phyloP scores from a whole-genome alignment of 2,888 invertebrate species.

The Sylvicola fuscatus region DNA sequence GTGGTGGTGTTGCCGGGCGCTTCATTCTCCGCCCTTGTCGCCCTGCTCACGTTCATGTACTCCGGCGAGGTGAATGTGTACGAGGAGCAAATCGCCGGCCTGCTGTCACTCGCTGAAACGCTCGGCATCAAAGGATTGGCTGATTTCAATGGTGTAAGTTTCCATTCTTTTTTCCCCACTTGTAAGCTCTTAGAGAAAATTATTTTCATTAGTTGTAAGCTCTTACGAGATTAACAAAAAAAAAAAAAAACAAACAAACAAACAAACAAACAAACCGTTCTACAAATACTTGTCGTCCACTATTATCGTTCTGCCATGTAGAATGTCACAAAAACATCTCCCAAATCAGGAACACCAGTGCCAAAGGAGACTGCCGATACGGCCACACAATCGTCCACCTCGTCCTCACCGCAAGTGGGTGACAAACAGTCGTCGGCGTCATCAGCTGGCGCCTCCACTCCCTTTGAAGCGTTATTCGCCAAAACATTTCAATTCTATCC shows the following conservation, averaged over 20 bases:
- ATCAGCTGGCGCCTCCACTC: conserved; percentile 10
- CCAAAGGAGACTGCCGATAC: background rate
- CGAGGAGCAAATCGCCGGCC: conserved; percentile 52
- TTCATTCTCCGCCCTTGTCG: conserved; percentile 27
- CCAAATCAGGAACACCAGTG: conserved; percentile 1
- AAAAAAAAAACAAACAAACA: too few species aligned
- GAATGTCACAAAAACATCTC: conserved; percentile 3
- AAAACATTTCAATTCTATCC: conserved; percentile 25
- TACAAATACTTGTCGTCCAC: too few species aligned
- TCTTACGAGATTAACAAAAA: too few species aligned
- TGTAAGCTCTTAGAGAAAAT: background rate
- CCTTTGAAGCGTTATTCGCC: conserved; percentile 23
- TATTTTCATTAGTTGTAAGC: too few species aligned
- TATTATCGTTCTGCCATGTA: background rate
- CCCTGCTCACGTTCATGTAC: conserved; percentile 72
- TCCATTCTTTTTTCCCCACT: conserved; percentile 7
- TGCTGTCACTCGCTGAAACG: conserved; percentile 57
- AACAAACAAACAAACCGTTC: too few species aligned
- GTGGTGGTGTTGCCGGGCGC: conserved; percentile 25
- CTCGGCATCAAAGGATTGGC: conserved; percentile 67
- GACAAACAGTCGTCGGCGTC: conserved; percentile 9
- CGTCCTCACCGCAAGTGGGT: background rate
- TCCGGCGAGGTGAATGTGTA: conserved; percentile 73
- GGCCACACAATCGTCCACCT: background rate
- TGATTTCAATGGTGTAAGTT: conserved; percentile 52